These are phyloP conservation scores for Vanessa tameamea DNA, from an alignment of 1,140 invertebrate genomes.

Conservation along the genomic window DNA sequence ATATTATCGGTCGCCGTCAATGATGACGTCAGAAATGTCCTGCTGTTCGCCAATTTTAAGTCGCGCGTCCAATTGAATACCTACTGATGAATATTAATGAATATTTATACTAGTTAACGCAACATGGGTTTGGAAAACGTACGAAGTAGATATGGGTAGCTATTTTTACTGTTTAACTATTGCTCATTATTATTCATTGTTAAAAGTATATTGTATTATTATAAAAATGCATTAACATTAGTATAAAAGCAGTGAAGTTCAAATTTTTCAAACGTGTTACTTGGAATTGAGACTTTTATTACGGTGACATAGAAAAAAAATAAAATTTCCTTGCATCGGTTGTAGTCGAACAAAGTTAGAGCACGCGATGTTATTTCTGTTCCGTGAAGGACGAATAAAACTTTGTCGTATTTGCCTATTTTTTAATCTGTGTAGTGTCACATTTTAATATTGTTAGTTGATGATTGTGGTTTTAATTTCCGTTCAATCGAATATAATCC, in stretches of 20 bases:
- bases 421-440: background rate
- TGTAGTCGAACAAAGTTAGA: conserved; percentile 1
- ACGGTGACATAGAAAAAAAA: background rate
- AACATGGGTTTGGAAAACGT: too few species aligned
- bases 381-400: background rate
- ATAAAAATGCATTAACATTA: background rate
- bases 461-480: background rate
- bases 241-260: background rate
- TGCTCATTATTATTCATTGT: too few species aligned
- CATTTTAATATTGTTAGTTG: background rate
- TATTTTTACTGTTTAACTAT: too few species aligned
- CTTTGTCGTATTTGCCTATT: background rate
- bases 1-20: too few species aligned
- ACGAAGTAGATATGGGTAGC: too few species aligned
- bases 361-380: background rate
- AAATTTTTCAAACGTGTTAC: conserved; percentile 5
- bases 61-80: too few species aligned
- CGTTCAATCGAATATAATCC: background rate
- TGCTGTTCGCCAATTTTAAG: too few species aligned
- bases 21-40: too few species aligned
- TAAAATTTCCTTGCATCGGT: background rate
- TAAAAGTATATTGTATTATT: too few species aligned
- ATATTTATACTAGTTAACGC: too few species aligned
- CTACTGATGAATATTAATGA: too few species aligned
- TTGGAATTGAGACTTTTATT: conserved; percentile 1